A percentile compares a stretch with the other conserved stretches of the same genome.
Conservation (phyloP, 2,797 vertebrate genomes). For the Carduelis carduelis region DNA sequence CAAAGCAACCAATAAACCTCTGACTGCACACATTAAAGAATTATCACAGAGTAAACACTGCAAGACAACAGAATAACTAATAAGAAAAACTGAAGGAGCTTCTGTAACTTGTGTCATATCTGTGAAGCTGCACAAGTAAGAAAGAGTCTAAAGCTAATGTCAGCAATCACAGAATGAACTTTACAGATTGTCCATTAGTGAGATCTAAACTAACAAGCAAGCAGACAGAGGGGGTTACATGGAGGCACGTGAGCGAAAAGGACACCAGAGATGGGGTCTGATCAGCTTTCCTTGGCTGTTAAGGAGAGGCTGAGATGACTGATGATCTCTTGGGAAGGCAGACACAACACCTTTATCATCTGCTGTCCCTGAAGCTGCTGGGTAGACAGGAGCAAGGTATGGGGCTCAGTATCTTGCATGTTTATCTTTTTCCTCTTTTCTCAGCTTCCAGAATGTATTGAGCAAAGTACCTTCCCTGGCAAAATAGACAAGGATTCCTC, state of each 20-base stretch:
- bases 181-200: neutral
- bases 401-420: neutral
- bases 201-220: neutral
- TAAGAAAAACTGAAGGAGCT: neutral
- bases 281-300: neutral
- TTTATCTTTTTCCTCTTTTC: neutral
- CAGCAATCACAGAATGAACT: neutral
- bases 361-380: neutral
- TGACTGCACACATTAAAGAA: neutral
- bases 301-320: neutral
- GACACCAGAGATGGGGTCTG: neutral
- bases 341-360: neutral
- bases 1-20: neutral
- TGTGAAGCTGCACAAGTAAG: neutral
- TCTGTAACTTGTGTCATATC: neutral
- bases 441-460: neutral
- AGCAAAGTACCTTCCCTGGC: neutral
- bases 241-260: fast-evolving
- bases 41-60: neutral
- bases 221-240: neutral
- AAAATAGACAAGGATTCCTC: neutral
- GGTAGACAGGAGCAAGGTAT: neutral
- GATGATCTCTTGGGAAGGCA: neutral
- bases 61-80: neutral
- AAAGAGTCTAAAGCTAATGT: neutral